Evolutionary conservation across 2,113 vertebrate species (phyloP).

Genomic region (Ctenomys sociabilis): DNA sequence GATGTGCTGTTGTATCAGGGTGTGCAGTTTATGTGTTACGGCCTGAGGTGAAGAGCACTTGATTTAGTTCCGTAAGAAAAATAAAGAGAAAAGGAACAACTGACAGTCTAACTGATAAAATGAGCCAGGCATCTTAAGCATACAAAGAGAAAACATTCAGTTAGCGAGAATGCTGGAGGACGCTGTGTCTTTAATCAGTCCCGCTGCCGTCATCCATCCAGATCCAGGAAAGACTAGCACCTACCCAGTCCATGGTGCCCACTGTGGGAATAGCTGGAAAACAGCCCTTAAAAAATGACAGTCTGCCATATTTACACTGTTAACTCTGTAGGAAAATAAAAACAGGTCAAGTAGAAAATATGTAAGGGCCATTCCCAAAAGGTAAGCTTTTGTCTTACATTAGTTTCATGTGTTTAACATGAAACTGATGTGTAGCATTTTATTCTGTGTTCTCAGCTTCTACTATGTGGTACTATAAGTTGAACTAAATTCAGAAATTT

Average conservation of each 20-base stretch:
- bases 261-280: background rate
- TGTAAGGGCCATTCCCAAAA: background rate
- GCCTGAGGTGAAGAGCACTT: conserved; percentile 68
- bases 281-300: background rate
- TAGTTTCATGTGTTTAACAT: background rate
- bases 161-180: conserved; percentile 8
- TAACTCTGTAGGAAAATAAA: background rate
- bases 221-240: background rate
- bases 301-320: background rate
- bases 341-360: conserved; percentile 13
- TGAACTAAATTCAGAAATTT: no score
- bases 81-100: conserved; percentile 45
- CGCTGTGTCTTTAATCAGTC: conserved; percentile 29
- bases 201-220: conserved; percentile 9
- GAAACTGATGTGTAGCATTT: conserved; percentile 6
- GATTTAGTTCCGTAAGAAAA: conserved; percentile 57
- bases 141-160: background rate
- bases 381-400: background rate
- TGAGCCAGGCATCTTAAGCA: conserved; percentile 40
- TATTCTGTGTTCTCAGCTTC: conserved; percentile 18
- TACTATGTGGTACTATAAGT: no score
- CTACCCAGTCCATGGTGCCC: background rate
- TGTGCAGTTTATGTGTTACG: conserved; percentile 67
- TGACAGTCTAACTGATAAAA: conserved; percentile 55
- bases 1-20: background rate